Conservation (phyloP, 2,888 invertebrate species). For the Ceraclea dissimilis region DNA sequence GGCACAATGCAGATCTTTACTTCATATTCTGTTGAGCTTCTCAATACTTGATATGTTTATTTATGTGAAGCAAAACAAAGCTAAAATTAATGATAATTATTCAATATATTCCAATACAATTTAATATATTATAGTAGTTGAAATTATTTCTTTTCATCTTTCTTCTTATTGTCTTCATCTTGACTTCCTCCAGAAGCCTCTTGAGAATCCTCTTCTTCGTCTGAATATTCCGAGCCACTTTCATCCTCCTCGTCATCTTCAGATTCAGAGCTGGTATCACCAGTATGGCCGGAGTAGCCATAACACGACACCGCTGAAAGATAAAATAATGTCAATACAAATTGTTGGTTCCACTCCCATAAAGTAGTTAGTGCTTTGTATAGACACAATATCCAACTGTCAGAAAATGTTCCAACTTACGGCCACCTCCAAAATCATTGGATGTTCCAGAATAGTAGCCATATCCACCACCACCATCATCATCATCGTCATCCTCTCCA, state of each 20-base stretch:
- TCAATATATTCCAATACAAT: too few relatives aligned
- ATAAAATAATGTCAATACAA: background rate
- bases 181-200: conserved; percentile 20
- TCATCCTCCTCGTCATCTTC: conserved; percentile 41
- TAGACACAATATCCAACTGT: background rate
- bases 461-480: conserved; percentile 47
- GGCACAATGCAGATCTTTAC: too few relatives aligned
- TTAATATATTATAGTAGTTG: too few relatives aligned
- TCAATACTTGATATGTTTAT: too few relatives aligned
- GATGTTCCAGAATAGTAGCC: conserved; percentile 38
- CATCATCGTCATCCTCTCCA: conserved; percentile 53
- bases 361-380: background rate
- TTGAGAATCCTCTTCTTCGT: conserved; percentile 38
- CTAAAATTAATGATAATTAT: too few relatives aligned
- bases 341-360: background rate
- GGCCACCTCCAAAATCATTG: conserved; percentile 30
- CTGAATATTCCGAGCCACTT: conserved; percentile 43
- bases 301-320: conserved; percentile 24
- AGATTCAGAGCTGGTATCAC: conserved; percentile 29
- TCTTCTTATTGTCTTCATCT: conserved; percentile 11
- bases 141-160: conserved; percentile 19
- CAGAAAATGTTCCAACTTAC: conserved; percentile 15
- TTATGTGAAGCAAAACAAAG: too few relatives aligned
- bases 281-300: conserved; percentile 30
- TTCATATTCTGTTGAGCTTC: too few relatives aligned